Conservation (phyloP, 2,797 vertebrate species). For the Morus bassanus region DNA sequence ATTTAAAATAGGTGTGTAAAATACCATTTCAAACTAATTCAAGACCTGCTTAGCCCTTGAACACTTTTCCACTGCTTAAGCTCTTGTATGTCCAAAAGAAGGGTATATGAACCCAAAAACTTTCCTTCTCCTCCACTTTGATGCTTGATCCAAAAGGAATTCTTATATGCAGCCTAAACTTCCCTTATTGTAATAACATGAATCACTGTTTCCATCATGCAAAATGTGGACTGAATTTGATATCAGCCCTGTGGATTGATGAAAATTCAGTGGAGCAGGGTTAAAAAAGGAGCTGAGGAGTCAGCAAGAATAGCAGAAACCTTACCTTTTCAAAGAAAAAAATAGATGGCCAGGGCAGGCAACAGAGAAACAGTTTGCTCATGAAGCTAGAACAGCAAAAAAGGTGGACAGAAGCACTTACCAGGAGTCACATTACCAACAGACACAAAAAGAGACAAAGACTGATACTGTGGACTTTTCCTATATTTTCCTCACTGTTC, state of each 20-base stretch:
- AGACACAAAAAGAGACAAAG: not conserved
- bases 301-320: not conserved
- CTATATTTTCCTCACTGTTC: not conserved
- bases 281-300: not conserved
- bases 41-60: not conserved
- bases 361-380: not conserved
- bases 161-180: not conserved
- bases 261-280: not conserved
- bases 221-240: not conserved
- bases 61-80: not conserved
- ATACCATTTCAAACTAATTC: not conserved
- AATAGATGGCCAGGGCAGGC: not conserved
- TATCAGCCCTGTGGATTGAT: not conserved
- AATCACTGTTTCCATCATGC: not conserved
- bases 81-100: not conserved
- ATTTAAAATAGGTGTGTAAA: not conserved
- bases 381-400: not conserved
- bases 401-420: not conserved
- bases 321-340: not conserved
- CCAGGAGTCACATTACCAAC: not conserved
- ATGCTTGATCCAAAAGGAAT: not conserved
- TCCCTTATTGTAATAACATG: not conserved
- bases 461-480: not conserved
- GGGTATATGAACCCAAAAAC: not conserved
- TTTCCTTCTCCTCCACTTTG: not conserved